phyloP scores from a whole-genome alignment of 1,140 invertebrate species.

The Pseudomyrmex concolor region DNA sequence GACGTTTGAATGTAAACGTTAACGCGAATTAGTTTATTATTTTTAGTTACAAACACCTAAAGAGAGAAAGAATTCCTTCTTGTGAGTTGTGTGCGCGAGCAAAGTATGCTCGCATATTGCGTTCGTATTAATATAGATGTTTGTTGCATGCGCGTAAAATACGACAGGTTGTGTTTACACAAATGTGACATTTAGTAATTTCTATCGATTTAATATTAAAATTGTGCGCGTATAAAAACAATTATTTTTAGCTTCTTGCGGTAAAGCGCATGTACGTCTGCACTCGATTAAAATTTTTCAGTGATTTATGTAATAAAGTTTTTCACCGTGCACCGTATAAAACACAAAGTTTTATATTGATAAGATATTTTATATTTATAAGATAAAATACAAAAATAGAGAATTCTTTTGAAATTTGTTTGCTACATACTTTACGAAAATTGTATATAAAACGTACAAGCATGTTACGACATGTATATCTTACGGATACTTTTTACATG shows the following conservation, averaged over 20 bases:
- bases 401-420: not conserved
- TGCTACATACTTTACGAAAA: not conserved
- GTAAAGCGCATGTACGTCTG: too few species aligned
- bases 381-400: not conserved
- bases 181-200: slow-evolving; percentile 16
- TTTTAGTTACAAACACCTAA: slow-evolving; percentile 32
- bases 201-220: slow-evolving; percentile 4
- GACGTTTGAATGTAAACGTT: slow-evolving; percentile 46
- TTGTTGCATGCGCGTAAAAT: slow-evolving; percentile 22
- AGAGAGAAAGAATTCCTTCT: not conserved
- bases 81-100: too few species aligned
- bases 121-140: slow-evolving; percentile 33
- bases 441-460: not conserved
- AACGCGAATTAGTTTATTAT: slow-evolving; percentile 55
- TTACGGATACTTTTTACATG: not conserved
- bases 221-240: not conserved
- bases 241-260: too few species aligned
- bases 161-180: slow-evolving; percentile 24
- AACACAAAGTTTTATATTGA: too few species aligned
- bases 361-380: too few species aligned
- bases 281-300: slow-evolving; percentile 20
- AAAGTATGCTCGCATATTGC: slow-evolving; percentile 36
- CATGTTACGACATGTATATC: not conserved
- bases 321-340: too few species aligned
- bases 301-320: not conserved